Conservation (phyloP, 2,113 vertebrate species). For the Porphyrio hochstetteri region DNA sequence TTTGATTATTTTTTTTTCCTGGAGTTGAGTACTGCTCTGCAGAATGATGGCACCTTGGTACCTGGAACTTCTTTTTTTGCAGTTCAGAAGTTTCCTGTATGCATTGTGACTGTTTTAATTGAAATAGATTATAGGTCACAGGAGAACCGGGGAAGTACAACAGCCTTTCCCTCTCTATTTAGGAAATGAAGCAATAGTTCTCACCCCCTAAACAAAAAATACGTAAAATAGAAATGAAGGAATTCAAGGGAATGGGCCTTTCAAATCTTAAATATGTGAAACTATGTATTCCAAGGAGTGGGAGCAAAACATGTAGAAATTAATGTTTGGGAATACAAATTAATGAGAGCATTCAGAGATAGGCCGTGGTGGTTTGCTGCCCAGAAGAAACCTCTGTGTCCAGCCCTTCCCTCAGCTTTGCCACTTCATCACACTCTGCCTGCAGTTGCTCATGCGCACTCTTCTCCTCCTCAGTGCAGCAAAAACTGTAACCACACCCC, state of each 20-base stretch:
- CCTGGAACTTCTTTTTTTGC: neutral
- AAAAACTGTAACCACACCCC: neutral
- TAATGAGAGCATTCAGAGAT: accelerated
- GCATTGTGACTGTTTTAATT: neutral
- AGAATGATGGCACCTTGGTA: neutral
- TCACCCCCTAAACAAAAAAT: neutral
- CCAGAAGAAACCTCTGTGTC: neutral
- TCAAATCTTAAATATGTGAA: neutral
- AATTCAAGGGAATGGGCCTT: neutral
- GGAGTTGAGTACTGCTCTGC: neutral
- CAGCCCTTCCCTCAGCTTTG: neutral
- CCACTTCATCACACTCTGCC: too few species aligned
- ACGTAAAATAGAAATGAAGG: neutral
- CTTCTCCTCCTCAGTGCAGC: neutral
- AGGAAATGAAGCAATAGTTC: neutral
- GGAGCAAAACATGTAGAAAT: neutral
- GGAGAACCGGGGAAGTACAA: neutral
- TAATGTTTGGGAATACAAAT: neutral
- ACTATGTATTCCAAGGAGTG: neutral
- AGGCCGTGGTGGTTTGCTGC: neutral
- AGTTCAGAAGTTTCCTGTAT: neutral
- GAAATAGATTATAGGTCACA: too few species aligned
- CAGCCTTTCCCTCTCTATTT: neutral
- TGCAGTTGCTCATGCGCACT: accelerated
- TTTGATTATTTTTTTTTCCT: neutral